Base-by-base conservation (phyloP, 2,797 vertebrate species). In the Melanotaenia pygmaea region DNA sequence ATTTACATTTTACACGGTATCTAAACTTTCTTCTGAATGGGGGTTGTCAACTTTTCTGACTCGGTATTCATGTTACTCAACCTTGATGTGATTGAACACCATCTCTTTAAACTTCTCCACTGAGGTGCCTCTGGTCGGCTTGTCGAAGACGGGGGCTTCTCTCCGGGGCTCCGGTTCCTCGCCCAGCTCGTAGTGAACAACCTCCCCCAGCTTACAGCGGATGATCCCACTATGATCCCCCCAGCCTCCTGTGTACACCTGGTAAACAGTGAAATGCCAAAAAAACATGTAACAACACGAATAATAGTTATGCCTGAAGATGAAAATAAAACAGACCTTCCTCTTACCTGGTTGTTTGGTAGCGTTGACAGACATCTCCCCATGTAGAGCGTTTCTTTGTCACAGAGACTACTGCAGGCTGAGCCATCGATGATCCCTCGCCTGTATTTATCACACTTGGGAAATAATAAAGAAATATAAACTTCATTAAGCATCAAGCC, bases 101-200 rank as follows among this genome's bases (percentile, higher is more conserved):
- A 99, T 99, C 93, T 99, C 96, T 88, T 96, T 96, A 90, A 99
- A 99, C 94, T 98, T 99, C 88, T 99, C 97, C 86, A 99, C 96
- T 18, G 98, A 99, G 1, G 98, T 99, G 67, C 98, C 98, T 92
- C 95, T 95, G 47, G 96, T 99, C 74, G 98, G 98, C 79, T 97
- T 98, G 92, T 98, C 96, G 78, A 99, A 99, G 10, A 97, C 90
- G 1, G 95, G 89, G 14, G 94, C 79, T 90, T 98, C 97, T 80
- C 94, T 97, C 69, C 95, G 95, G 62, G 97, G 97, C 90, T 99
- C 96, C 38, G 96, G 93, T 88, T 99, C 97, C 67, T 95, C 94
- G 59, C 95, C 96, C 91, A 98, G 94, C 90, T 98, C 96, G 40
- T 95, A 96, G 81, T 93, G 96, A 79, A 91, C 85, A 22, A 94